Percentiles rank a stretch among this genome's conserved stretches.
Evolutionary conservation across 2,888 invertebrate species (phyloP).

Genomic region (Lasioglossum villosulum): DNA sequence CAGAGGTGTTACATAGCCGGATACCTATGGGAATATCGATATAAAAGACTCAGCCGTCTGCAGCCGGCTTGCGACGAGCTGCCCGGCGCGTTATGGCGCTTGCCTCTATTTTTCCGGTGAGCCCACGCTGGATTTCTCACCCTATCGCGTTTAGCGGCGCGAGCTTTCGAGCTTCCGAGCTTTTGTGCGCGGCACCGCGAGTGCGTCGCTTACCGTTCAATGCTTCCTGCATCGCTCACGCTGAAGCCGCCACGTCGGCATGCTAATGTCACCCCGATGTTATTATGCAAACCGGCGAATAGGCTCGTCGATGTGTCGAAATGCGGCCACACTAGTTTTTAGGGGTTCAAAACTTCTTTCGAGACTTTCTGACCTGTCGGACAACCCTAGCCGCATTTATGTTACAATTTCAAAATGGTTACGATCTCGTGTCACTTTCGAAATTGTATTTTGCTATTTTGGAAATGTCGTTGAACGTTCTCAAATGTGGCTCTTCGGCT

Average conservation of each 20-base stretch:
- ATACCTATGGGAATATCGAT: conserved; percentile 27
- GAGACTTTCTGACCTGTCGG: too few relatives aligned
- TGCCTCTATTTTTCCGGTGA: conserved; percentile 13
- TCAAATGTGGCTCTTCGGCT: too few relatives aligned
- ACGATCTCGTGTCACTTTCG: too few relatives aligned
- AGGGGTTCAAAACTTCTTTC: too few relatives aligned
- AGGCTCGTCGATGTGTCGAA: conserved; percentile 9
- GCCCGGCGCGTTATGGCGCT: not conserved
- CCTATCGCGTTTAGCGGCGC: conserved; percentile 16
- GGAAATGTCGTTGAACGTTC: too few relatives aligned
- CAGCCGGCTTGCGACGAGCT: not conserved
- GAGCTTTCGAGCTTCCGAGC: conserved; percentile 13
- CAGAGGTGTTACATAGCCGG: conserved; percentile 11
- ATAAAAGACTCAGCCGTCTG: conserved; percentile 21
- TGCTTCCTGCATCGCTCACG: conserved; percentile 6
- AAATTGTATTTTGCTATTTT: too few relatives aligned
- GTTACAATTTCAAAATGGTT: too few relatives aligned
- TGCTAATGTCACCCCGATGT: conserved; percentile 11
- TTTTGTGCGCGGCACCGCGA: conserved; percentile 22
- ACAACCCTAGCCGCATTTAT: too few relatives aligned
- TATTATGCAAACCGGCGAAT: conserved; percentile 16
- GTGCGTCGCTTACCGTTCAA: conserved; percentile 40
- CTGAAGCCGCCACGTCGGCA: conserved; percentile 23
- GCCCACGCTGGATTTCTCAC: conserved; percentile 21
- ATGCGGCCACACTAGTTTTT: not conserved